Base-by-base conservation (phyloP, 2,888 invertebrate genomes). In the Apoda limacodes region DNA sequence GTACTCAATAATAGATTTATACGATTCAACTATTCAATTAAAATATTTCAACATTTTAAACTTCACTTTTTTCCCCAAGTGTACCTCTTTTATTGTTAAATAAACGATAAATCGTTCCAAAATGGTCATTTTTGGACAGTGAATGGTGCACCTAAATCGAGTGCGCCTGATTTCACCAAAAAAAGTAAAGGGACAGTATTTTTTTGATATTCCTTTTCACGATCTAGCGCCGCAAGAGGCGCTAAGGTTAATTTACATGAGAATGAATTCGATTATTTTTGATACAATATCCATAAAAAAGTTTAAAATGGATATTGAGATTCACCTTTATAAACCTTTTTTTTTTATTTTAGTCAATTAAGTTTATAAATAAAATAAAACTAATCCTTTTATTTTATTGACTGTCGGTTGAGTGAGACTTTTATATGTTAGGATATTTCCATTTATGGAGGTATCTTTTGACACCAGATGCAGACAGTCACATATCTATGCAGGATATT, bases 61-160 rank as follows among this genome's bases (percentile, higher is more conserved):
- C 28, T 20, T 25, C 31, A 32, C 30, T 40, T 57, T 59, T 63
- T 62, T 52, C 46, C 39, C 34, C 34, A 40, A 39, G 55, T 50
- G 60, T 63, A 60, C 57, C 58, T 58, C 66, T 64, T 67, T 71
- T 68, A 72, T 78, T 75, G 76, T 76, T 69, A 61, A 75, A 75
- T 78, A 80, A 68, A 74, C 76, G 67, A 80, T 80, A 80, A 78
- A 80, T 80, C 71, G 63, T 74, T 58, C 60, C 64, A 66, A 71
- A 76, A 76, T 70, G 70, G 67, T 60, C 68, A 64, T 55, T 58
- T 55, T 63, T 50, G 52, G 56, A 59, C 58, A 51, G 50, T 70
- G 64, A 70, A 74, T 69, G 56, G 61, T 43, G 40, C 45, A 43
- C 42, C 43, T 44, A 49, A 53, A 43, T 50, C 52, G 57, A 59